Percentiles rank a stretch among this genome's conserved stretches.
phyloP scores from a whole-genome alignment of 35 echinoderm and acorn worm species.

The Heliocidaris erythrogramma region DNA sequence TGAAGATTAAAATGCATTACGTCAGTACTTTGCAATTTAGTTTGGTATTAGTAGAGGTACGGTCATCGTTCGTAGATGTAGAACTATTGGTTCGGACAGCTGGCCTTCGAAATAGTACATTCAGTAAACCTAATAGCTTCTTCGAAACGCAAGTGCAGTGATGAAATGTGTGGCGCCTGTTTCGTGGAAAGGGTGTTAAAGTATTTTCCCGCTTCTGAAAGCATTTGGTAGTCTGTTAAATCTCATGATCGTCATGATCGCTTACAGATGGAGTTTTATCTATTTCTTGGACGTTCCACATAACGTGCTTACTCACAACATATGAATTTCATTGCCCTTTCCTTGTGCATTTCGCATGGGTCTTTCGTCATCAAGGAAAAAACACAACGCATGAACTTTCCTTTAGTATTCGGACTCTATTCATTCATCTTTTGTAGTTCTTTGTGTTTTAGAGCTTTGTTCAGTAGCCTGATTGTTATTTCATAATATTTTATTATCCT shows the following conservation, averaged over 20 bases:
- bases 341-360: neutral
- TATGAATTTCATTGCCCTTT: neutral
- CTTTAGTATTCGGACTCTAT: neutral
- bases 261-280: neutral
- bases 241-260: neutral
- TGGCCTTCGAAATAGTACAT: neutral
- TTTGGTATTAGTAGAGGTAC: neutral
- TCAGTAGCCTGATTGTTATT: neutral
- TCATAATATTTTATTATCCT: neutral
- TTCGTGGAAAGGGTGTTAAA: neutral
- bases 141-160: neutral
- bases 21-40: neutral
- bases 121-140: neutral
- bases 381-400: neutral
- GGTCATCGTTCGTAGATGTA: neutral
- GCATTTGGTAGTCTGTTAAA: neutral
- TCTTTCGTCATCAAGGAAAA: neutral
- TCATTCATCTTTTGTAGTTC: neutral
- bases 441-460: neutral
- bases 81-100: neutral
- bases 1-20: neutral
- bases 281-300: neutral
- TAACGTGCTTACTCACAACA: neutral
- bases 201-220: neutral
- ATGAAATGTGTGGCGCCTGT: neutral